A percentile compares a stretch with the other conserved stretches of the same genome.
Conservation (phyloP, 2,797 vertebrate species). For the Ptychadena robeensis region DNA sequence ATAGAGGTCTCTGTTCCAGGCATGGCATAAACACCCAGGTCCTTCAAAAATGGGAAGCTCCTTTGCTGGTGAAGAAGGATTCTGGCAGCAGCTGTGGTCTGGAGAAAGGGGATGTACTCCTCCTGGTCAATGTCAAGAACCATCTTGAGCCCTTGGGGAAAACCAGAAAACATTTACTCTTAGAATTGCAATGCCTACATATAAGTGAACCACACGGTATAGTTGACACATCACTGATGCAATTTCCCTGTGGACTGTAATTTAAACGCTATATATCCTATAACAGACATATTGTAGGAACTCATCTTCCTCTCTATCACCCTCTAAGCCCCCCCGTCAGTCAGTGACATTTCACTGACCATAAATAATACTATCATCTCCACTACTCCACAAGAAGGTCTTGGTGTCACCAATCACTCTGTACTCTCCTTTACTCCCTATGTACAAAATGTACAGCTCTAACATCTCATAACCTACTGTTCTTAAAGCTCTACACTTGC, state of each 20-base stretch:
- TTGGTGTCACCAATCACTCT: no score
- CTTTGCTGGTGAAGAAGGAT: slow-evolving; percentile 78
- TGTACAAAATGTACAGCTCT: no score
- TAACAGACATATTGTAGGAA: no score
- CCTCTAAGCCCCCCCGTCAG: no score
- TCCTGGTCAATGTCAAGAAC: slow-evolving; percentile 79
- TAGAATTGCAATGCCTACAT: background rate
- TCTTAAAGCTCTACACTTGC: no score
- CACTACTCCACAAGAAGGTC: no score
- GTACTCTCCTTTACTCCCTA: no score
- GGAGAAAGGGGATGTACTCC: slow-evolving; percentile 79
- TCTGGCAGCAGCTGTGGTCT: slow-evolving; percentile 72
- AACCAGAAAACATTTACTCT: background rate
- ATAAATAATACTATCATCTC: no score
- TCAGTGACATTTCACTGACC: no score
- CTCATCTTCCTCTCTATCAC: no score
- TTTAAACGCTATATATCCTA: no score
- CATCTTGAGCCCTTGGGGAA: slow-evolving; percentile 75
- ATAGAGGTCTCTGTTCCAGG: slow-evolving; percentile 80
- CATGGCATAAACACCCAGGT: slow-evolving; percentile 79
- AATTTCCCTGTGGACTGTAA: background rate
- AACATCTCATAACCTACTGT: no score
- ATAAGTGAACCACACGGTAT: background rate
- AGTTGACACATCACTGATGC: background rate
- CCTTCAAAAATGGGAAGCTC: slow-evolving; percentile 79